Evolutionary conservation across 2,888 invertebrate species (phyloP).

Genomic region (Fragum sueziense): DNA sequence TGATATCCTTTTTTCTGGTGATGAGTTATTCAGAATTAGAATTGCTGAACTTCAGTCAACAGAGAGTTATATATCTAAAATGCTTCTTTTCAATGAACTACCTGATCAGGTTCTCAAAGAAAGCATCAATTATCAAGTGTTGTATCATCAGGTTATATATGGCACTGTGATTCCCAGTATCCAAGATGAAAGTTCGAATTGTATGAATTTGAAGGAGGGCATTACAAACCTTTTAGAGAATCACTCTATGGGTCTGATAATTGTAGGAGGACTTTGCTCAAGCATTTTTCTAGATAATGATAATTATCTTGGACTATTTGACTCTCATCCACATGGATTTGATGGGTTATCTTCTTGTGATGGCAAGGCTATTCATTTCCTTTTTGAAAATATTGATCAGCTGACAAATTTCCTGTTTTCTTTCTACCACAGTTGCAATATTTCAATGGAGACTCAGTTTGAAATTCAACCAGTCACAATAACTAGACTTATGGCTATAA

Average conservation of each 20-base stretch:
- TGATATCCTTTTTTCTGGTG: too few species aligned
- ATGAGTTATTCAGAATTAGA: too few species aligned
- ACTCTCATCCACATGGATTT: neutral
- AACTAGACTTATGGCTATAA: neutral
- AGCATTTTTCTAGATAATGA: neutral
- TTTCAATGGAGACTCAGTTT: constrained; percentile 21
- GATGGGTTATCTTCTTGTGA: neutral
- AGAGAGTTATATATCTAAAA: too few species aligned
- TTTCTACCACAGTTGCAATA: neutral
- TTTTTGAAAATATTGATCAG: neutral
- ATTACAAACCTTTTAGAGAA: too few species aligned
- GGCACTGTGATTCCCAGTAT: too few species aligned
- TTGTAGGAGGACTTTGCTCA: neutral
- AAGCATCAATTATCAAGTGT: too few species aligned
- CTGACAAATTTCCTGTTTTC: neutral
- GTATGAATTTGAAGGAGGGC: too few species aligned
- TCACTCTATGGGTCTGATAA: neutral
- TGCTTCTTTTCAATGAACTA: too few species aligned
- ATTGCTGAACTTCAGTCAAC: too few species aligned
- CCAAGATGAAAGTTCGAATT: too few species aligned
- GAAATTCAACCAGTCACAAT: constrained; percentile 10
- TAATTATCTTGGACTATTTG: neutral
- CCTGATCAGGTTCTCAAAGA: too few species aligned
- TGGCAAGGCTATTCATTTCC: neutral
- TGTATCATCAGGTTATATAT: too few species aligned